Evolutionary conservation across 2,888 invertebrate species (phyloP).

Genomic region (Tiliacea citrago): DNA sequence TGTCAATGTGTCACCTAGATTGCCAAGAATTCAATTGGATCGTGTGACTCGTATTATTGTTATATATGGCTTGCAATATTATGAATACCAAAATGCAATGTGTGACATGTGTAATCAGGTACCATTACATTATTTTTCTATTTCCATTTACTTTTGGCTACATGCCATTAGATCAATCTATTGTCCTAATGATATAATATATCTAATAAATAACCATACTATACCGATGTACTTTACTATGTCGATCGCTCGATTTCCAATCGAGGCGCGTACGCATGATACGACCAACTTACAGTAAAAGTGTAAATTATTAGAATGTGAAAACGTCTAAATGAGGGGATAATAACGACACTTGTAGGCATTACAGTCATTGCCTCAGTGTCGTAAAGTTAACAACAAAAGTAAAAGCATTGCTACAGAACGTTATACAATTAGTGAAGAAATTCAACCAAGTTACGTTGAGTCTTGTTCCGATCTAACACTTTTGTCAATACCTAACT

Average conservation of each 20-base stretch:
- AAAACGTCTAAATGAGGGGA: constrained; percentile 37
- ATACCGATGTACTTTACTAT: background rate
- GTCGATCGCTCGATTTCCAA: constrained; percentile 2
- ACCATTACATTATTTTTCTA: background rate
- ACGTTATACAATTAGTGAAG: constrained; percentile 79
- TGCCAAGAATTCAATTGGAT: constrained; percentile 54
- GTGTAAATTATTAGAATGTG: constrained; percentile 39
- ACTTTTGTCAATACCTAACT: constrained; percentile 57
- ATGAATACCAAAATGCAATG: background rate
- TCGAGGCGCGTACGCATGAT: constrained; percentile 11
- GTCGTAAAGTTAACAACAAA: constrained; percentile 72
- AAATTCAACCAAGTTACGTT: constrained; percentile 71
- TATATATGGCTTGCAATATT: background rate
- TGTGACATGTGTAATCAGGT: background rate
- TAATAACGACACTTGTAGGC: constrained; percentile 46
- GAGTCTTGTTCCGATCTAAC: constrained; percentile 52
- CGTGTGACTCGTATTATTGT: background rate
- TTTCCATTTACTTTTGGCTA: constrained; percentile 6
- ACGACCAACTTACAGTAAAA: constrained; percentile 24
- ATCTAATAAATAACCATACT: background rate
- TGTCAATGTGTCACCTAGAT: constrained; percentile 52
- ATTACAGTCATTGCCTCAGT: constrained; percentile 60
- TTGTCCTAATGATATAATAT: background rate
- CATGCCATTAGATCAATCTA: constrained; percentile 1
- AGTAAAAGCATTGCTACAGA: constrained; percentile 75